Percentiles rank a stretch among this genome's conserved stretches.
Evolutionary conservation across 2,888 invertebrate species (phyloP).

Genomic region (Cephalotes varians): DNA sequence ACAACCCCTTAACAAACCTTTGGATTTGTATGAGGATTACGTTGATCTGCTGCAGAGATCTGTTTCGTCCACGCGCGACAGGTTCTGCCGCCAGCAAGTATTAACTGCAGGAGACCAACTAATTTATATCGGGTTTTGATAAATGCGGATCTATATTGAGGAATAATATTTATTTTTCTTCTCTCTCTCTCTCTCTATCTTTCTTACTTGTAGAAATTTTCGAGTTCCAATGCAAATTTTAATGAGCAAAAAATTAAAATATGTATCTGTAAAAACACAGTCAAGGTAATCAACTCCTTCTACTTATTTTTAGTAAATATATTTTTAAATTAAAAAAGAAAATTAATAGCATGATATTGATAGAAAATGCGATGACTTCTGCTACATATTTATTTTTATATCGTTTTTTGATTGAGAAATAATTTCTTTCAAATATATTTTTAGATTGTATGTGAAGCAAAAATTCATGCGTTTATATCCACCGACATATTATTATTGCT

Average conservation of each 20-base stretch:
- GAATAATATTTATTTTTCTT: background rate
- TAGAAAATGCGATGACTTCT: too few relatives aligned
- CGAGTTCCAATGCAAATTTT: background rate
- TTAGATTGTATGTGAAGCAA: background rate
- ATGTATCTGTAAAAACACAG: background rate
- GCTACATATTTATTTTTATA: background rate
- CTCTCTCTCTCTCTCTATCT: background rate
- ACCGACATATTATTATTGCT: background rate
- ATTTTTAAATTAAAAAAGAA: background rate
- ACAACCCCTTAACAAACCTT: slow-evolving; percentile 69
- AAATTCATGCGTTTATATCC: background rate
- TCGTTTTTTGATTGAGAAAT: background rate
- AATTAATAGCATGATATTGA: background rate
- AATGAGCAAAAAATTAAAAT: background rate
- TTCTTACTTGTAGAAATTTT: background rate
- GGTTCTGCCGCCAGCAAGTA: slow-evolving; percentile 60
- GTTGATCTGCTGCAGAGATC: slow-evolving; percentile 66
- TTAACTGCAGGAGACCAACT: slow-evolving; percentile 57
- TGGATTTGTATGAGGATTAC: slow-evolving; percentile 71
- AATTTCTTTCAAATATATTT: background rate
- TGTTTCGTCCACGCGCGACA: slow-evolving; percentile 65
- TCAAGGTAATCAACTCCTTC: background rate
- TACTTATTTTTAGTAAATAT: background rate
- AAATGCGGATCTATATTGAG: slow-evolving; percentile 7
- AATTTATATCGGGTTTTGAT: slow-evolving; percentile 47